A percentile compares a stretch with the other conserved stretches of the same genome.
Evolutionary conservation across 2,797 vertebrate genomes (phyloP).

Genomic region (Chelon auratus): DNA sequence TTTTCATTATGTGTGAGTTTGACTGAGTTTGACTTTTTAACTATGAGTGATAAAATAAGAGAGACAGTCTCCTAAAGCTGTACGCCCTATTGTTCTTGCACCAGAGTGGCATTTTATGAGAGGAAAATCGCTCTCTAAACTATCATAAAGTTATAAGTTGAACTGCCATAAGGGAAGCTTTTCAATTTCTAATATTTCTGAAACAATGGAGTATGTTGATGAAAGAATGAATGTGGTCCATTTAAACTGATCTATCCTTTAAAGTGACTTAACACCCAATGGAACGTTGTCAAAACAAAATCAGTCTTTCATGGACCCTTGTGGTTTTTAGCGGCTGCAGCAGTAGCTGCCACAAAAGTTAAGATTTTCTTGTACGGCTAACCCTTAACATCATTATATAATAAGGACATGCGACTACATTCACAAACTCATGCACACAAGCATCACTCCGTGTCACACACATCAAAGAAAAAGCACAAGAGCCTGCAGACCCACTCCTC

Average conservation of each 20-base stretch:
- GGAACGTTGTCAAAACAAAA: not conserved
- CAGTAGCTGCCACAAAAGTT: constrained; percentile 12
- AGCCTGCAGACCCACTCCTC: constrained; percentile 43
- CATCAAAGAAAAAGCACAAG: constrained; percentile 64
- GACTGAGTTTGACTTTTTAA: not conserved
- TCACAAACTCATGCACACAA: constrained; percentile 21
- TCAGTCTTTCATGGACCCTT: not conserved
- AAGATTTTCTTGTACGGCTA: constrained; percentile 10
- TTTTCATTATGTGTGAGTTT: not conserved
- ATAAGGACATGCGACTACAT: constrained; percentile 33
- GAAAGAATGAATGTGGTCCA: constrained; percentile 2
- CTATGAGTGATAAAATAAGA: not conserved
- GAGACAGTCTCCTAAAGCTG: not conserved
- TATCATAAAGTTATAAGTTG: constrained; percentile 11
- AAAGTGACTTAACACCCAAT: too few species aligned
- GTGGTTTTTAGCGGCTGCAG: not conserved
- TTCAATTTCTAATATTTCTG: constrained; percentile 24
- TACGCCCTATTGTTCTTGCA: constrained; percentile 1
- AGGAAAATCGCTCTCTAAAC: constrained; percentile 1
- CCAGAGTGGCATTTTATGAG: not conserved
- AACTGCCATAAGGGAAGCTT: constrained; percentile 4
- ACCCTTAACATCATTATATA: constrained; percentile 32
- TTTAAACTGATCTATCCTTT: not conserved
- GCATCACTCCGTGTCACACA: constrained; percentile 45
- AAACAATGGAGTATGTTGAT: constrained; percentile 17